Evolutionary conservation across 2,888 invertebrate species (phyloP), one percentile per base, ranked within the genome.

Genomic region (Troides oblongomaculatus): DNA sequence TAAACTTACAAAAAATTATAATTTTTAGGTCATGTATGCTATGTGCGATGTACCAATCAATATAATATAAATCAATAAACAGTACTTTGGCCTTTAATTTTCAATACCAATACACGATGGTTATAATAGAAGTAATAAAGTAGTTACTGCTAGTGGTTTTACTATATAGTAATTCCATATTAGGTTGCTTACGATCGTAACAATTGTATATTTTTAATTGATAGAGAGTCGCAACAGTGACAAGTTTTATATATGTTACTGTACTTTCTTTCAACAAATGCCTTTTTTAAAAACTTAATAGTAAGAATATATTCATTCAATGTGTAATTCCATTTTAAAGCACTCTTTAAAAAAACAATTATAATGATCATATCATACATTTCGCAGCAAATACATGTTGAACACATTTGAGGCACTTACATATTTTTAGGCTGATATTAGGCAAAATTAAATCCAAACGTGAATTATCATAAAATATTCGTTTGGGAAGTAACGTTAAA

Each of bases 401-500:
- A 53, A n/a, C 5, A 53, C 53, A n/a, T 53, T 53, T 53, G 53
- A 53, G n/a, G n/a, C n/a, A 53, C 53, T 53, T 53, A n/a, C n/a
- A 53, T n/a, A 53, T 53, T n/a, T 53, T 53, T n/a, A 53, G n/a
- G n/a, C n/a, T n/a, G 5, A 50, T n/a, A 53, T 53, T 6, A 53
- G 6, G 53, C 53, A 53, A 53, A 53, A 53, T 53, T 53, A 53
- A 53, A n/a, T 53, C n/a, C 53, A n/a, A 53, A 7, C 53, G 53
- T 53, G n/a, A 53, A n/a, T 46, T 46, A 46, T 53, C 53, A 53
- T 53, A 53, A 53, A 53, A 53, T 53, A n/a, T 53, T 53, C 53
- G n/a, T 53, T n/a, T 5, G n/a, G 18, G 6, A 53, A 53, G 53
- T 53, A 53, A 53, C n/a, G 53, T 53, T 53, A 53, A 53, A 53